Evolutionary conservation across 2,888 invertebrate genomes (phyloP), one percentile per base, ranked within the genome.

Genomic region (Trachelus troglodyta): DNA sequence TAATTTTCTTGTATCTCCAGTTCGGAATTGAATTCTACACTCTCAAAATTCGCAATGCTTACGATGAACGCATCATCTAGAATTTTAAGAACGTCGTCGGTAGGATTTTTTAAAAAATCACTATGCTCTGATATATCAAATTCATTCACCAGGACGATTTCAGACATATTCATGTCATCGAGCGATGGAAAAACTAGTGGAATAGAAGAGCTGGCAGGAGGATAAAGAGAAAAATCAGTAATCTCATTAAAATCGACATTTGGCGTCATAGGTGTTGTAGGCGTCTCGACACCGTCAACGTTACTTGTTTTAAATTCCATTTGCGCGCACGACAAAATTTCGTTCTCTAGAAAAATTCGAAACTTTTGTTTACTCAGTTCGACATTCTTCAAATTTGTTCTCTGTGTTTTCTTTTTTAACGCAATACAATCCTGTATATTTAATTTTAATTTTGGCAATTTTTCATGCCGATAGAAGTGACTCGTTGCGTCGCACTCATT

Each of bases 341-440:
- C 85, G 33, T 81, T 83, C 69, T 87, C 86, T 34, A 87, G 79
- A 79, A 87, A 87, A 76, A 81, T 79, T 73, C 81, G 80, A 33
- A 87, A 82, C 0, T 79, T 77, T 75, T 74, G 81, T 78, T 87
- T 86, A 76, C 86, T 85, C 76, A 83, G 75, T 31, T 85, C 81
- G 11, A 83, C 78, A 34, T 87, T 82, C 79, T 83, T 84, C 31
- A 88, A 76, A 84, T 86, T 85, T 12, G 78, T 83, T 75, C 85
- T 80, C 33, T 69, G 75, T 12, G 74, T 75, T 31, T 71, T 78
- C 77, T 81, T 75, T 1, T 80, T 34, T 15, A 81, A 76, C 37
- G 56, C 34, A 23, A 75, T 35, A 75, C 80, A 77, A 34, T 82
- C 80, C 31, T 79, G 40, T 30, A 79, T 11, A 33, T 80, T 79